Evolutionary conservation across 2,797 vertebrate genomes (phyloP).

Genomic region (Mormyrus hasselquistii): DNA sequence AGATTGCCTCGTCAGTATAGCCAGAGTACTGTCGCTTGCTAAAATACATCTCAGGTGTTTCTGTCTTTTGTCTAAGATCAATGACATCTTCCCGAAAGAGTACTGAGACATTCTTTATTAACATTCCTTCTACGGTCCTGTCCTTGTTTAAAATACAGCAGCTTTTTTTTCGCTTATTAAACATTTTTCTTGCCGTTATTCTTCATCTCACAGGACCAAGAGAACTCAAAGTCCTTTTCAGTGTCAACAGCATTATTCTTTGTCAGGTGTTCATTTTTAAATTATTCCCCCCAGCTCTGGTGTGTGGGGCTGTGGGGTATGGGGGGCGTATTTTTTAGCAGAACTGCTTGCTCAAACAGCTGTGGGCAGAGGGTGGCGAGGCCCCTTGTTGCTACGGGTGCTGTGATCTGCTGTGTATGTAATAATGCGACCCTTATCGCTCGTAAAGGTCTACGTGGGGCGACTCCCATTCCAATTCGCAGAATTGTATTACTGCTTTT

Average conservation of each 20-base stretch:
- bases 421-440: background rate
- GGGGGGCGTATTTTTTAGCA: background rate
- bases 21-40: conserved; percentile 12
- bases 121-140: conserved; percentile 2
- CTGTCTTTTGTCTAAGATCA: conserved; percentile 30
- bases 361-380: background rate
- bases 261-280: conserved; percentile 4
- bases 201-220: conserved; percentile 12
- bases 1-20: conserved; percentile 15
- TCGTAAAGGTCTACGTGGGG: background rate
- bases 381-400: background rate
- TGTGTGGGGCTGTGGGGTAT: background rate
- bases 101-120: conserved; percentile 14
- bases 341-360: background rate
- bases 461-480: background rate
- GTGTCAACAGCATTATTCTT: conserved; percentile 20
- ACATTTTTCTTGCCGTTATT: background rate
- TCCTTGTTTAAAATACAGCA: conserved; percentile 10
- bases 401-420: background rate
- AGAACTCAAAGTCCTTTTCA: conserved; percentile 19
- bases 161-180: conserved; percentile 24
- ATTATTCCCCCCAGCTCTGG: background rate
- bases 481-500: background rate
- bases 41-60: conserved; percentile 11
- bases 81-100: conserved; percentile 15